phyloP scores from a whole-genome alignment of 2,113 vertebrate species.

The Oenanthe melanoleuca region DNA sequence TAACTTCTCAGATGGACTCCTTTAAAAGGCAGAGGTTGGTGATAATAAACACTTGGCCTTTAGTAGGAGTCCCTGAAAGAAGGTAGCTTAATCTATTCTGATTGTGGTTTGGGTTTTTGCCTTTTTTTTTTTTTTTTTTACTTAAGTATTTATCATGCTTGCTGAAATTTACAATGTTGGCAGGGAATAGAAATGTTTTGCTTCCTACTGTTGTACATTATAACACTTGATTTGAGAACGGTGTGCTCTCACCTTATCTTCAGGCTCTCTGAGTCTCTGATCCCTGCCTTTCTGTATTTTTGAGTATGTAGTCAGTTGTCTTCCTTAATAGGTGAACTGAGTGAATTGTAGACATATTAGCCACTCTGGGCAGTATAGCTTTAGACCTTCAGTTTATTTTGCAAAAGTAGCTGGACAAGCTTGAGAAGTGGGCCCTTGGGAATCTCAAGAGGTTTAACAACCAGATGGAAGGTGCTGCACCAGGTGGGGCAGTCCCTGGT shows the following conservation, averaged over 20 bases:
- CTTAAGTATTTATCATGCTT: neutral
- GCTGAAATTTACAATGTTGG: neutral
- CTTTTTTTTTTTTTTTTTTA: neutral
- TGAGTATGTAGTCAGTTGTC: neutral
- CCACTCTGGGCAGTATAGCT: neutral
- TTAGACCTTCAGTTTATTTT: neutral
- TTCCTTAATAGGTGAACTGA: neutral
- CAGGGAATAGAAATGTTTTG: neutral
- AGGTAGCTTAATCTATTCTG: neutral
- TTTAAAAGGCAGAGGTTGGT: neutral
- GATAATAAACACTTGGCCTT: neutral
- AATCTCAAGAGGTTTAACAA: neutral
- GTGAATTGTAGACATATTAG: neutral
- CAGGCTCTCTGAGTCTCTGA: neutral
- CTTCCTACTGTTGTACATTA: neutral
- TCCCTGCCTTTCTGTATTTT: neutral
- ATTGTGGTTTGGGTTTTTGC: neutral
- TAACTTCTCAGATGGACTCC: neutral
- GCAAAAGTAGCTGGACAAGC: neutral
- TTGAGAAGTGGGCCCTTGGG: neutral
- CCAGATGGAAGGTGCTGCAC: neutral
- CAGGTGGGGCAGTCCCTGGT: fast-evolving
- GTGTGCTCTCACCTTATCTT: neutral
- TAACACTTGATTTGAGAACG: neutral
- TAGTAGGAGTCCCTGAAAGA: neutral